These are phyloP conservation scores for Labeo calbasu DNA, from an alignment of 2,797 vertebrate species.

Conservation along the genomic window DNA sequence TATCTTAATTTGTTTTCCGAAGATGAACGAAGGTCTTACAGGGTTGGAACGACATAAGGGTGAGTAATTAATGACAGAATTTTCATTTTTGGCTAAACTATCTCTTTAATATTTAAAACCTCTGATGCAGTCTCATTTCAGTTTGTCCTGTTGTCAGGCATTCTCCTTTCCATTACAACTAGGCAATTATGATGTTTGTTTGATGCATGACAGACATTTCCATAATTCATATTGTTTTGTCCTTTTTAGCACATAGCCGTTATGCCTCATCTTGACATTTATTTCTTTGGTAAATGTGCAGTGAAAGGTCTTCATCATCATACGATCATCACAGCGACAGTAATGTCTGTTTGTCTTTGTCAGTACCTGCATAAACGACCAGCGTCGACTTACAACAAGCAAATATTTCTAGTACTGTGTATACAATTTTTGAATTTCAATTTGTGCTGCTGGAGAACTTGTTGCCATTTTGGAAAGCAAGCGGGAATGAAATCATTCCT, in stretches of 20 bases:
- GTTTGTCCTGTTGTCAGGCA: conserved; percentile 2
- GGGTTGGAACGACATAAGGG: background rate
- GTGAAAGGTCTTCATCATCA: conserved; percentile 8
- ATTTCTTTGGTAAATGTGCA: conserved; percentile 6
- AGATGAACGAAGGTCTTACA: background rate
- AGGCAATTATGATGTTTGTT: conserved; percentile 26
- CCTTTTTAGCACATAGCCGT: conserved; percentile 9
- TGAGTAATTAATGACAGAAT: background rate
- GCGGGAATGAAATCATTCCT: background rate
- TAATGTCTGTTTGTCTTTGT: conserved; percentile 12
- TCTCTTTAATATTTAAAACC: background rate
- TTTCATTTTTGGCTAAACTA: background rate
- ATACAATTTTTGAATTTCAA: background rate
- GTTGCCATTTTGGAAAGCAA: background rate
- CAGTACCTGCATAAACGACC: background rate
- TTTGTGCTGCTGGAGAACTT: background rate
- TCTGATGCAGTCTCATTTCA: background rate
- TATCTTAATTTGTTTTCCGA: background rate
- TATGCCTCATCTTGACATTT: conserved; percentile 12
- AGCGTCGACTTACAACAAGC: background rate
- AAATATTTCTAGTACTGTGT: background rate
- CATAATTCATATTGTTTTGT: conserved; percentile 36
- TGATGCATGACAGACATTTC: conserved; percentile 36
- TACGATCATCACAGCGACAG: background rate
- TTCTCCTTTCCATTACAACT: background rate